Percentiles rank a stretch among this genome's conserved stretches.
These are phyloP conservation scores for Tadarida brasiliensis DNA, from an alignment of 2,797 vertebrate species.

Conservation along the genomic window DNA sequence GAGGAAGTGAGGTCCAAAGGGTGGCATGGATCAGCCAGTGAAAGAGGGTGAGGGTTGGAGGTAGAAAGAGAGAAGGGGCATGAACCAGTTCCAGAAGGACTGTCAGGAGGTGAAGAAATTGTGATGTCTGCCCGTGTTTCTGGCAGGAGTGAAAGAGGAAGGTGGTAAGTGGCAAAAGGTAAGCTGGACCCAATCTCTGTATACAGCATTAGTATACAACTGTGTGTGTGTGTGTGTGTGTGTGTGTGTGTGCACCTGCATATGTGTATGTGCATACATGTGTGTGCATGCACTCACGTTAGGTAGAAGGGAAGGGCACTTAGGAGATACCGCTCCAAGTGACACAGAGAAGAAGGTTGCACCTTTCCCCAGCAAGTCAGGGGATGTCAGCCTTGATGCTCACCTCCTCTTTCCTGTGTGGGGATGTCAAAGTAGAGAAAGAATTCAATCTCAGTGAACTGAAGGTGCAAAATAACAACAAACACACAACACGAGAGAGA, in stretches of 20 bases:
- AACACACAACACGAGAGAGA: neutral
- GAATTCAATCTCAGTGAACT: neutral
- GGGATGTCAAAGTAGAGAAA: neutral
- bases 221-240: fast-evolving
- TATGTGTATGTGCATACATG: fast-evolving
- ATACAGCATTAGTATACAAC: neutral
- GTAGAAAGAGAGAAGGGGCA: neutral
- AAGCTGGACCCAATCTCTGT: neutral
- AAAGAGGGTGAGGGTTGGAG: neutral
- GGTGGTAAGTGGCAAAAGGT: neutral
- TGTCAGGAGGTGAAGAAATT: fast-evolving
- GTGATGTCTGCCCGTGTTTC: neutral
- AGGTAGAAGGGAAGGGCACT: neutral
- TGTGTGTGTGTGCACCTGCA: neutral
- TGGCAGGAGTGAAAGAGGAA: neutral
- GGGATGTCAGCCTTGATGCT: neutral
- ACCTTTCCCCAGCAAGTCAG: neutral
- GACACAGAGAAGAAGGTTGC: fast-evolving
- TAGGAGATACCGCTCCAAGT: neutral
- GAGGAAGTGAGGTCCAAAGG: neutral
- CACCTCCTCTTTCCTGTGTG: neutral
- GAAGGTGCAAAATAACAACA: neutral
- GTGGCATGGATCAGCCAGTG: neutral
- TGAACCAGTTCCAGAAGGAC: neutral
- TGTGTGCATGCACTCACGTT: neutral